Evolutionary conservation across 1,140 invertebrate species (phyloP).

Genomic region (Drosophila pallidifrons): DNA sequence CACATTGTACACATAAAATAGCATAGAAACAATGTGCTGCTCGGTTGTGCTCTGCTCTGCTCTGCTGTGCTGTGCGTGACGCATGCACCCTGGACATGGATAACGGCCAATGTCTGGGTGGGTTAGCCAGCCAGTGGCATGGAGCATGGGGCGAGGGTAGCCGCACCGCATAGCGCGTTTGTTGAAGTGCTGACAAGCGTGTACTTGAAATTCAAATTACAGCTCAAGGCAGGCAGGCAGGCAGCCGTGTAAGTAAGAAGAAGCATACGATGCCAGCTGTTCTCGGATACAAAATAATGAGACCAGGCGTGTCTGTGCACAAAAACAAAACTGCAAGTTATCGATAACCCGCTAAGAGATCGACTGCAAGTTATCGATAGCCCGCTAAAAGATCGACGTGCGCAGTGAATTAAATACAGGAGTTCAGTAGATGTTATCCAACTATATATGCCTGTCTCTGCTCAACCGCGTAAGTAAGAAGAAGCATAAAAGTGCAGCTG

Average conservation of each 20-base stretch:
- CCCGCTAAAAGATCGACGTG: too few relatives aligned
- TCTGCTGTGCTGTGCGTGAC: conserved; percentile 22
- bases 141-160: conserved; percentile 16
- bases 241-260: neutral
- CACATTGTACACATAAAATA: conserved; percentile 27
- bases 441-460: too few relatives aligned
- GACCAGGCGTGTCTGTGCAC: neutral
- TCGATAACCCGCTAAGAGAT: too few relatives aligned
- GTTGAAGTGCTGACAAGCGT: conserved; percentile 13
- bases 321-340: too few relatives aligned
- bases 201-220: conserved; percentile 78
- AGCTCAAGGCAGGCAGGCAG: conserved; percentile 53
- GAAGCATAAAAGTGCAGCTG: too few relatives aligned
- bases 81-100: conserved; percentile 35
- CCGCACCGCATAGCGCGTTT: neutral
- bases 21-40: conserved; percentile 29
- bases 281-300: conserved; percentile 15
- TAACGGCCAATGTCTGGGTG: neutral
- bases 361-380: too few relatives aligned
- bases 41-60: too few relatives aligned
- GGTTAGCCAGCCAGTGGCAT: neutral
- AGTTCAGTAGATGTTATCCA: too few relatives aligned
- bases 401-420: too few relatives aligned
- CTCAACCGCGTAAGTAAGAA: too few relatives aligned
- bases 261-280: conserved; percentile 13